phyloP scores from a whole-genome alignment of 1,140 invertebrate species.

The Leptopilina boulardi region DNA sequence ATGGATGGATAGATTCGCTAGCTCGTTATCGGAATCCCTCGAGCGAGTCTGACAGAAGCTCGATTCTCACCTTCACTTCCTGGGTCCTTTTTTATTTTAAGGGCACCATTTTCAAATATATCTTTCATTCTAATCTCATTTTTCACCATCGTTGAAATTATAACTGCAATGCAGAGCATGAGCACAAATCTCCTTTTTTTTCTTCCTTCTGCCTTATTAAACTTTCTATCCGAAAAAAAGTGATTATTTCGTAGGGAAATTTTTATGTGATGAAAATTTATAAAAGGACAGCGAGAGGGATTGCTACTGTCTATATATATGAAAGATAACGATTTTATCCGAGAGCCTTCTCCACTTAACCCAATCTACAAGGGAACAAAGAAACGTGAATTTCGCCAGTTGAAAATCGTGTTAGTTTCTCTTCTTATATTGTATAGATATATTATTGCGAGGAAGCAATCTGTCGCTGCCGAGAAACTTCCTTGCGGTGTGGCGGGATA shows the following conservation, averaged over 20 bases:
- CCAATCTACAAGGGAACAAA: conserved; percentile 57
- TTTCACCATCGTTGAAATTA: not conserved
- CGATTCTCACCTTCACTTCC: conserved; percentile 28
- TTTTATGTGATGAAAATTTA: too few relatives aligned
- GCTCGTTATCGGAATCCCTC: conserved; percentile 29
- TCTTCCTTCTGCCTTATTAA: too few relatives aligned
- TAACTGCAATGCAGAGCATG: too few relatives aligned
- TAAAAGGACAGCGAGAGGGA: too few relatives aligned
- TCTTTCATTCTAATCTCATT: not conserved
- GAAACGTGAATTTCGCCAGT: conserved; percentile 53
- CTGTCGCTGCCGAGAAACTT: conserved; percentile 57
- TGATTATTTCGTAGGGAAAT: too few relatives aligned
- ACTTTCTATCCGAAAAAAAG: too few relatives aligned
- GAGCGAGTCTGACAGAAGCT: conserved; percentile 27
- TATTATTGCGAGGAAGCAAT: conserved; percentile 70
- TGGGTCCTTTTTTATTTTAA: not conserved
- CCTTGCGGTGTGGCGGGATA: conserved; percentile 54
- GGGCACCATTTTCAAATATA: conserved; percentile 6
- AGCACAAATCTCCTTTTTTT: too few relatives aligned
- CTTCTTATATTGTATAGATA: too few relatives aligned
- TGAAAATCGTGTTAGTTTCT: conserved; percentile 62
- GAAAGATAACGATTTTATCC: conserved; percentile 35
- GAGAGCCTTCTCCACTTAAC: conserved; percentile 53
- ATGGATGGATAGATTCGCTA: conserved; percentile 22
- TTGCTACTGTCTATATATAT: conserved; percentile 12